phyloP scores from a whole-genome alignment of 2,888 invertebrate genomes.

The Drosophila maculinotata region DNA sequence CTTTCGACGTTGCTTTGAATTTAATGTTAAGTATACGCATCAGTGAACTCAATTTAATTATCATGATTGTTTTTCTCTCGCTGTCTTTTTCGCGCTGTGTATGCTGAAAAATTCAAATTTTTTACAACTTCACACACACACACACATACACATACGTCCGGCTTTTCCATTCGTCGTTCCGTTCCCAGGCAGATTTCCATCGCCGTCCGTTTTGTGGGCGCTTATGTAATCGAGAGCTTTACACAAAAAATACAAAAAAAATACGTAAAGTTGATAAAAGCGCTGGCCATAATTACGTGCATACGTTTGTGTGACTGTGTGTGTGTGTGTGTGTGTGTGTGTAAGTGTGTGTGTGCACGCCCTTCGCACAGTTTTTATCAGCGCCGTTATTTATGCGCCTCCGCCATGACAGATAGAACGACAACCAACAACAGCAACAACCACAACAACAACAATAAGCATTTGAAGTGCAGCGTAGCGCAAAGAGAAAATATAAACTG shows the following conservation, averaged over 20 bases:
- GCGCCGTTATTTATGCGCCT: slow-evolving; percentile 74
- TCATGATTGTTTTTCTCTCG: slow-evolving; percentile 72
- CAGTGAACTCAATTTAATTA: slow-evolving; percentile 82
- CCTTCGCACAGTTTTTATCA: slow-evolving; percentile 78
- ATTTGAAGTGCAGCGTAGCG: slow-evolving; percentile 78
- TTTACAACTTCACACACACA: slow-evolving; percentile 64
- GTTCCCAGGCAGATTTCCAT: slow-evolving; percentile 67
- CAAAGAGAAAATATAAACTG: slow-evolving; percentile 65
- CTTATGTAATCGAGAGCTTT: slow-evolving; percentile 67
- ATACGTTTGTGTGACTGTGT: slow-evolving; percentile 44
- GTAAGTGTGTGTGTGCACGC: slow-evolving; percentile 45
- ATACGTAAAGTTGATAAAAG: slow-evolving; percentile 67
- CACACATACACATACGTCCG: slow-evolving; percentile 31
- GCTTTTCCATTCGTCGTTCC: slow-evolving; percentile 21
- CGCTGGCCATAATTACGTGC: slow-evolving; percentile 72
- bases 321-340: slow-evolving; percentile 15
- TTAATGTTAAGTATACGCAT: slow-evolving; percentile 83
- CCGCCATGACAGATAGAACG: slow-evolving; percentile 60
- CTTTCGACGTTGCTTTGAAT: slow-evolving; percentile 52
- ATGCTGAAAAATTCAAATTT: slow-evolving; percentile 65
- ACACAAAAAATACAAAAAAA: slow-evolving; percentile 39
- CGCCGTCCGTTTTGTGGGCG: slow-evolving; percentile 33
- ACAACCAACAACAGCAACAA: slow-evolving; percentile 25
- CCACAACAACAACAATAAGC: slow-evolving; percentile 51
- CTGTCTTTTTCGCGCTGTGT: slow-evolving; percentile 49